Percentiles rank a stretch among this genome's conserved stretches.
Evolutionary conservation across 2,888 invertebrate genomes (phyloP).

Genomic region (Xanthia icteritia): DNA sequence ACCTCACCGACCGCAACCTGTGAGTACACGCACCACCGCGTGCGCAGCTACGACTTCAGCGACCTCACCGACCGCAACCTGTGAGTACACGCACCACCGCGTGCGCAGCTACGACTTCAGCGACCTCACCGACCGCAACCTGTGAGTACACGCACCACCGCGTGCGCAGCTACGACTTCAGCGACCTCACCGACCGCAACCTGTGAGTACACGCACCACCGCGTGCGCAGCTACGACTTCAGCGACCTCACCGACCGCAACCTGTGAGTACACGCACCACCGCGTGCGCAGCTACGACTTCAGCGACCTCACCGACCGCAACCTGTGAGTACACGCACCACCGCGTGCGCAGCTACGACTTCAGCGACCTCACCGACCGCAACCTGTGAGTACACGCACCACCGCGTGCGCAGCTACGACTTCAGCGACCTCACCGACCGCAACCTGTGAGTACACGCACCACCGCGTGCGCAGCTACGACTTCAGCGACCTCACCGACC

Average conservation of each 20-base stretch:
- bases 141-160: slow-evolving; percentile 92
- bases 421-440: slow-evolving; percentile 92
- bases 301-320: slow-evolving; percentile 90
- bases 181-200: slow-evolving; percentile 87
- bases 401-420: slow-evolving; percentile 97
- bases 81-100: slow-evolving; percentile 92
- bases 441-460: slow-evolving; percentile 93
- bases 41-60: slow-evolving; percentile 97
- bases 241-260: slow-evolving; percentile 89
- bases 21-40: slow-evolving; percentile 99
- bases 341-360: slow-evolving; percentile 97
- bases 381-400: slow-evolving; percentile 89
- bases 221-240: slow-evolving; percentile 98
- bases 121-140: slow-evolving; percentile 84
- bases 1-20: too few relatives aligned
- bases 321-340: slow-evolving; percentile 91
- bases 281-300: slow-evolving; percentile 98
- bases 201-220: slow-evolving; percentile 95
- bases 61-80: slow-evolving; percentile 84
- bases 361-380: slow-evolving; percentile 91
- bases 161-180: slow-evolving; percentile 98
- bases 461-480: slow-evolving; percentile 98
- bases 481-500: slow-evolving; percentile 92
- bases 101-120: slow-evolving; percentile 98
- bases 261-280: slow-evolving; percentile 95